phyloP scores from a whole-genome alignment of 2,113 vertebrate genomes.

The Tachycineta bicolor region DNA sequence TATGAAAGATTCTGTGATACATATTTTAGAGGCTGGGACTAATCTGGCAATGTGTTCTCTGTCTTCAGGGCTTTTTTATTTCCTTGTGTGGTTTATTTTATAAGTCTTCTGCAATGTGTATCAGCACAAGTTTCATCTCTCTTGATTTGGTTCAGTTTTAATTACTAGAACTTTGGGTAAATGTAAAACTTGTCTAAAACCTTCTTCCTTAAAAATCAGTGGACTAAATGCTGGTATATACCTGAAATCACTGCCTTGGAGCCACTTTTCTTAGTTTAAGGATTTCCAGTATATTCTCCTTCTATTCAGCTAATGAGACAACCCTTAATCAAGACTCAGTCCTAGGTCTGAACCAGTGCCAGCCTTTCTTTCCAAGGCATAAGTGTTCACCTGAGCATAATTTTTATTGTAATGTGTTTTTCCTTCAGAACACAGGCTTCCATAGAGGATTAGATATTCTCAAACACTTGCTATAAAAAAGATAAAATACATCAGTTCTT shows the following conservation, averaged over 20 bases:
- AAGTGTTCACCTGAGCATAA: not conserved
- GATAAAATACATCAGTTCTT: not conserved
- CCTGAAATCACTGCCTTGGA: not conserved
- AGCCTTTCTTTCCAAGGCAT: not conserved
- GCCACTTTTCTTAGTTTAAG: not conserved
- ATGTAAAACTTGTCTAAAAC: not conserved
- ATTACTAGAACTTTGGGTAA: not conserved
- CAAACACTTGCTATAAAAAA: not conserved
- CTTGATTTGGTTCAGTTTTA: not conserved
- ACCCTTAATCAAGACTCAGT: not conserved
- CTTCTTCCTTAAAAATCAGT: not conserved
- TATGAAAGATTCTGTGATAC: not conserved
- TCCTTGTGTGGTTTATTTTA: conserved; percentile 25
- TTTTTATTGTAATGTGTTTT: not conserved
- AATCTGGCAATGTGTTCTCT: conserved; percentile 3
- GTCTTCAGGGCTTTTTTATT: not conserved
- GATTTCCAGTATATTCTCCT: not conserved
- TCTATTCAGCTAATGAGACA: not conserved
- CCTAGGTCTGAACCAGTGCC: not conserved
- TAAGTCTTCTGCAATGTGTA: not conserved
- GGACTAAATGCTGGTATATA: not conserved
- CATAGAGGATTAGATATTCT: not conserved
- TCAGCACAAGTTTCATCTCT: not conserved
- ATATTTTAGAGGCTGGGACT: not conserved
- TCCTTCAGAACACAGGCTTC: not conserved